Base-by-base conservation (phyloP, 2,113 vertebrate species). In the Cettia cetti region DNA sequence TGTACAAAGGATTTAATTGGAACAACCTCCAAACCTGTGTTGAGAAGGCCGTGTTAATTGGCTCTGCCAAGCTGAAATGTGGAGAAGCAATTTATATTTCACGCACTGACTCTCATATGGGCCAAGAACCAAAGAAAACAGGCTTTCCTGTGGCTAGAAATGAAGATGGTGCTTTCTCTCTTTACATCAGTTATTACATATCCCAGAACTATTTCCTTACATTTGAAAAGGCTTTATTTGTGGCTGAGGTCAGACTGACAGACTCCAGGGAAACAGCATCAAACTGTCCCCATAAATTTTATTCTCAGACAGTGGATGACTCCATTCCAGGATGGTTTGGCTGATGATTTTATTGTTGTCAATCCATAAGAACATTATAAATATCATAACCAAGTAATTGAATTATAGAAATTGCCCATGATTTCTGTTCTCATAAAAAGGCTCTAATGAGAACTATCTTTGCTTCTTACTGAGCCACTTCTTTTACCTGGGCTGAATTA, bases 41-140 rank as follows among this genome's bases (percentile, higher is more conserved):
- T 89, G 74, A 92, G 94, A 93, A 91, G 47, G 47, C 64, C 18
- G 20, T 88, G 86, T 91, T 96, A 94, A 94, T 89, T 92, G n/a
- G 47, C 52, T 94, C 54, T 86, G 88, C 77, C 82, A 93, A 92
- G 83, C 39, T 85, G 82, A 92, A 78, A 89, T 37, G 54, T 89
- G 88, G 86, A 82, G 63, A 33, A 92, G 74, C 74, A 72, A 94
- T 97, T 97, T 96, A 56, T 96, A 90, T 95, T 97, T 93, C 85
- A 95, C 92, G 85, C 80, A 87, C 86, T 91, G 68, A 61, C 86
- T 94, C 91, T 96, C 50, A 91, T 77, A 85, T 91, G 80, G 95
- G 77, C 80, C 88, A 94, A 84, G 88, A 95, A 79, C 74, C 54
- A 93, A 95, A 83, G 61, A 86, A 94, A 96, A 83, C n/a, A 78